Evolutionary conservation across 2,113 vertebrate genomes (phyloP).

Genomic region (Progne subis): DNA sequence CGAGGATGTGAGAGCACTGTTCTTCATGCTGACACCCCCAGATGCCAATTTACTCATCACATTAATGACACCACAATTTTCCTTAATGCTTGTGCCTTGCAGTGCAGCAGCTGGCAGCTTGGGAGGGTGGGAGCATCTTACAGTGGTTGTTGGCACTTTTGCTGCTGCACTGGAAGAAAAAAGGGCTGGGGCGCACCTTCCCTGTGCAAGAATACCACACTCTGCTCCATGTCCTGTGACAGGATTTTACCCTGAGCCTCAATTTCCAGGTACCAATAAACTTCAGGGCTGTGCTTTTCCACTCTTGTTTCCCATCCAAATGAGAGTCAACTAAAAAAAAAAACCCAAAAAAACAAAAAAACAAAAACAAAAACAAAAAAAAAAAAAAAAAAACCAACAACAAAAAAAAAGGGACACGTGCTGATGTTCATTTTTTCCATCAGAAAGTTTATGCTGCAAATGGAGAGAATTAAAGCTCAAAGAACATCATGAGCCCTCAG

Average conservation of each 20-base stretch:
- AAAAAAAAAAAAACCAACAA: too few relatives aligned
- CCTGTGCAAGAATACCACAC: neutral
- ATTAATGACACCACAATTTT: neutral
- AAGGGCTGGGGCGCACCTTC: neutral
- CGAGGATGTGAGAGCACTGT: neutral
- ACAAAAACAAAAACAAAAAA: too few relatives aligned
- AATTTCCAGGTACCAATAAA: neutral
- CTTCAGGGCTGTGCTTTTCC: neutral
- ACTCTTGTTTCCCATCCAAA: neutral
- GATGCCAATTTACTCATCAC: neutral
- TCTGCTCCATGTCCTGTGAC: neutral
- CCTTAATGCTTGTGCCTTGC: neutral
- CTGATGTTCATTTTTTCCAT: neutral
- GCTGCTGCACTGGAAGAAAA: neutral
- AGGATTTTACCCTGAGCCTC: neutral
- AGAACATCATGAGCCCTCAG: neutral
- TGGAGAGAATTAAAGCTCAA: neutral
- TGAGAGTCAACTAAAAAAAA: neutral
- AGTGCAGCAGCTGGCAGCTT: neutral
- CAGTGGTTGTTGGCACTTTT: neutral
- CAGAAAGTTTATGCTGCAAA: neutral
- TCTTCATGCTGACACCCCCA: neutral
- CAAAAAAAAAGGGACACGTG: neutral
- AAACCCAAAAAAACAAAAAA: too few relatives aligned
- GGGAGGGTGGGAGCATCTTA: neutral